These are phyloP conservation scores for Geopemphigus sp. DNA, from an alignment of 1,140 invertebrate genomes.

Conservation along the genomic window DNA sequence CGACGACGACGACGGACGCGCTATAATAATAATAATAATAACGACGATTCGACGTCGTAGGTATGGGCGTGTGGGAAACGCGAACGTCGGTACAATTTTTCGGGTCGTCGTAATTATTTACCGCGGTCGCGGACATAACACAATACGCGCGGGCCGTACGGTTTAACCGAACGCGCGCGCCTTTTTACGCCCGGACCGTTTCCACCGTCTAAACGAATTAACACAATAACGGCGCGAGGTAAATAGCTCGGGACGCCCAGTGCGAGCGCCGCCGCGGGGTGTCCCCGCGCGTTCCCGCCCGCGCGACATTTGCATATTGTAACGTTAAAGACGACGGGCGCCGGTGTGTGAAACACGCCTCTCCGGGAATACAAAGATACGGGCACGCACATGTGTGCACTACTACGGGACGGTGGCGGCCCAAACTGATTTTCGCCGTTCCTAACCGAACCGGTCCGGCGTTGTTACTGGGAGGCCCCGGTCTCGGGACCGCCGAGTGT, in stretches of 20 bases:
- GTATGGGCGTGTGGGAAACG: background rate
- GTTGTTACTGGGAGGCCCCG: no score
- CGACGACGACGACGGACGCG: background rate
- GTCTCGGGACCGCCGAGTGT: no score
- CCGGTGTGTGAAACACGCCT: conserved; percentile 17
- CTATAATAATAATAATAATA: background rate
- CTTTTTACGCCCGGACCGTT: background rate
- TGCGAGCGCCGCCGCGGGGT: background rate
- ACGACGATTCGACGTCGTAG: background rate
- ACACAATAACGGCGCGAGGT: conserved; percentile 13
- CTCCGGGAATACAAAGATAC: no score
- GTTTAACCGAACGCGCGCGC: background rate
- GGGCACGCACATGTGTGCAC: no score
- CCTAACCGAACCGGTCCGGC: no score
- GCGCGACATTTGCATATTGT: background rate
- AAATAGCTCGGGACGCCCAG: conserved; percentile 9
- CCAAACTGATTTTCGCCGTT: no score
- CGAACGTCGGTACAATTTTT: background rate
- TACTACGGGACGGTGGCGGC: background rate
- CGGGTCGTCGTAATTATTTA: background rate
- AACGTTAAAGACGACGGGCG: conserved; percentile 8
- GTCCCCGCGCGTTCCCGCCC: background rate
- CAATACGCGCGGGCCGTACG: background rate
- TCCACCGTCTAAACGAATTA: conserved; percentile 39
- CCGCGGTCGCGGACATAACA: background rate